Conservation (phyloP, 2,113 vertebrate genomes). For the Albula glossodonta region DNA sequence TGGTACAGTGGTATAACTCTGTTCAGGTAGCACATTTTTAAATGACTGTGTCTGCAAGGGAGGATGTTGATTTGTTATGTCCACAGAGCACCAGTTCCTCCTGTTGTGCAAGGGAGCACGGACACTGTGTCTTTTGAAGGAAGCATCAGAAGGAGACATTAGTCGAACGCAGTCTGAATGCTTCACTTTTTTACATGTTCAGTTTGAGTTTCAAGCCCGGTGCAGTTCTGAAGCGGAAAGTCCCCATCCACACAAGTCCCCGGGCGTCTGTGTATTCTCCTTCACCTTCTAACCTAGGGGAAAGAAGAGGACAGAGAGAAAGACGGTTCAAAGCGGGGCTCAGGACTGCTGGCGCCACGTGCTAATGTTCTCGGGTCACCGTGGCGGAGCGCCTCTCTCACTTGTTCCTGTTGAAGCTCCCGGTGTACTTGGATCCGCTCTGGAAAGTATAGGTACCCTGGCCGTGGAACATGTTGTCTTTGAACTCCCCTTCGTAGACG, state of each 20-base stretch:
- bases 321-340: neutral
- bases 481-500: slow-evolving; percentile 80
- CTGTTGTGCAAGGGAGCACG: neutral
- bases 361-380: neutral
- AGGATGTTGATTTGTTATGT: neutral
- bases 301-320: slow-evolving; percentile 24
- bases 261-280: slow-evolving; percentile 71
- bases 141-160: neutral
- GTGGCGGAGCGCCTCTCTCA: slow-evolving; percentile 42
- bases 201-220: slow-evolving; percentile 74
- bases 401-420: slow-evolving; percentile 79
- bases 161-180: too few species aligned
- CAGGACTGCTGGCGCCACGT: too few species aligned
- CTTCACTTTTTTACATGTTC: slow-evolving; percentile 53
- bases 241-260: slow-evolving; percentile 74
- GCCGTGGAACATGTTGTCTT: slow-evolving; percentile 80
- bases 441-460: slow-evolving; percentile 76
- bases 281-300: slow-evolving; percentile 71
- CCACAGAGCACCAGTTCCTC: neutral
- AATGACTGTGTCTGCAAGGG: neutral
- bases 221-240: slow-evolving; percentile 73
- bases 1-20: neutral
- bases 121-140: neutral
- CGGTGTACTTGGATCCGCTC: slow-evolving; percentile 71
- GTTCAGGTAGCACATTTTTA: neutral